Percentiles rank a stretch among this genome's conserved stretches.
Evolutionary conservation across 2,113 vertebrate genomes (phyloP).

Genomic region (Erythrolamprus reginae): DNA sequence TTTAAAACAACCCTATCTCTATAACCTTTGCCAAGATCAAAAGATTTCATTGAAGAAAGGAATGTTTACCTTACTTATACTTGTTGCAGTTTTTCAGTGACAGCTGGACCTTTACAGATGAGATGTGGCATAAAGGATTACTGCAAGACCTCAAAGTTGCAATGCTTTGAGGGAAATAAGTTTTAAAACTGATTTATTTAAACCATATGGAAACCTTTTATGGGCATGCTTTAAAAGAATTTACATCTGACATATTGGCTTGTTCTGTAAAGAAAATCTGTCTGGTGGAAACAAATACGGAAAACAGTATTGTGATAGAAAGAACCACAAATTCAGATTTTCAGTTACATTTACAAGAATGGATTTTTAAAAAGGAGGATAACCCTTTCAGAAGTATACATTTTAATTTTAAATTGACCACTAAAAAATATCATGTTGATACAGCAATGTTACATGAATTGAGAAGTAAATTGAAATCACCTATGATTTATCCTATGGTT

Average conservation of each 20-base stretch:
- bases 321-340: not conserved
- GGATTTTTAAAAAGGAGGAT: not conserved
- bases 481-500: not conserved
- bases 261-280: not conserved
- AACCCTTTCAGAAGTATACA: not conserved
- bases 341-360: not conserved
- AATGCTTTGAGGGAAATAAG: not conserved
- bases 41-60: constrained; percentile 7
- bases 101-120: not conserved
- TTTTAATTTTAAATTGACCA: not conserved
- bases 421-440: not conserved
- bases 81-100: constrained; percentile 7
- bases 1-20: constrained; percentile 30
- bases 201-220: not conserved
- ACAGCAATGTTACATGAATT: not conserved
- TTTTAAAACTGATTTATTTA: constrained; percentile 14
- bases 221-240: constrained; percentile 12
- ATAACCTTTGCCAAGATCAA: constrained; percentile 41
- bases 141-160: not conserved
- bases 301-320: not conserved
- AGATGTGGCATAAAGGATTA: not conserved
- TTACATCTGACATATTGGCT: not conserved
- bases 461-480: not conserved
- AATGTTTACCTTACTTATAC: constrained; percentile 29
- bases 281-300: not conserved